phyloP scores from a whole-genome alignment of 2,113 vertebrate species.

The Illadopsis cleaveri region DNA sequence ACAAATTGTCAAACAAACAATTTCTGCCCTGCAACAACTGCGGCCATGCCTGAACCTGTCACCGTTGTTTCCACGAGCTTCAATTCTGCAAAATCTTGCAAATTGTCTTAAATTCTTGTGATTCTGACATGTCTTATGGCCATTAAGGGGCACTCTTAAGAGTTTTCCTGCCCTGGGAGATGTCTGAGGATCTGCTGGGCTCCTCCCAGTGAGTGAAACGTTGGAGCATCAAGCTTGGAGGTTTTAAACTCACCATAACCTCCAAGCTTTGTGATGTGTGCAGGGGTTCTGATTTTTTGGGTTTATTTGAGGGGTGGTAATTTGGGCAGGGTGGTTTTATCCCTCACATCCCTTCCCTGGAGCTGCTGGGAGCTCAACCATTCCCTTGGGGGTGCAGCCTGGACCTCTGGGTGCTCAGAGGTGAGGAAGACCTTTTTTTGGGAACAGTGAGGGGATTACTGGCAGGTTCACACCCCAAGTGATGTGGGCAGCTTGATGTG shows the following conservation, averaged over 20 bases:
- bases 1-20: neutral
- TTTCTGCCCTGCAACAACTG: neutral
- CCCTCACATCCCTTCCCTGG: neutral
- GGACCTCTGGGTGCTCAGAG: neutral
- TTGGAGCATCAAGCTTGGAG: fast-evolving
- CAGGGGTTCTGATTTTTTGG: fast-evolving
- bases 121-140: neutral
- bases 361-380: fast-evolving
- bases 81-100: neutral
- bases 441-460: neutral
- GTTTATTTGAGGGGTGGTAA: fast-evolving
- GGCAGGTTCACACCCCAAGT: fast-evolving
- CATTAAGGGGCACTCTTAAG: neutral
- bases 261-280: fast-evolving
- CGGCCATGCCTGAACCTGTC: neutral
- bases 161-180: fast-evolving
- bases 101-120: neutral
- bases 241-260: fast-evolving
- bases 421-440: fast-evolving
- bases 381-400: neutral
- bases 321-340: neutral
- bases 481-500: neutral
- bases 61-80: neutral
- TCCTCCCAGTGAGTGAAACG: fast-evolving
- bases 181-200: fast-evolving